A percentile compares a stretch with the other conserved stretches of the same genome.
Evolutionary conservation across 2,113 vertebrate genomes (phyloP).

Genomic region (Paramormyrops kingsleyae): DNA sequence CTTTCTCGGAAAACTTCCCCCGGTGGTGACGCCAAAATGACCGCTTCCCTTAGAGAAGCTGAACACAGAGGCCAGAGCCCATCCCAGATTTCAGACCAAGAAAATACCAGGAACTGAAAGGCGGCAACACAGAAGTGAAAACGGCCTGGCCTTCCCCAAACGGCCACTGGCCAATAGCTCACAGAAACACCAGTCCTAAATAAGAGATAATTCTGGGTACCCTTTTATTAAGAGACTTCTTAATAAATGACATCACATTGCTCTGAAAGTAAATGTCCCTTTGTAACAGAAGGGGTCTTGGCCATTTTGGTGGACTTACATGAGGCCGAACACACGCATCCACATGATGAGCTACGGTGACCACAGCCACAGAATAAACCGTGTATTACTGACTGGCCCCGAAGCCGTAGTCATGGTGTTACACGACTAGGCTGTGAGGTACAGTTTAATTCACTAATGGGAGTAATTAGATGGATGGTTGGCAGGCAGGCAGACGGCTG

Average conservation of each 20-base stretch:
- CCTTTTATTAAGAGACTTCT: neutral
- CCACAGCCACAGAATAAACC: neutral
- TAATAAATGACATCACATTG: neutral
- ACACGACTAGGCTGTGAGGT: constrained; percentile 27
- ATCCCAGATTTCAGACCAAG: constrained; percentile 1
- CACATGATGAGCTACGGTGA: neutral
- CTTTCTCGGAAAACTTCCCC: neutral
- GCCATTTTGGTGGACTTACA: neutral
- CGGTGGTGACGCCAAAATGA: neutral
- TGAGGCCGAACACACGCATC: neutral
- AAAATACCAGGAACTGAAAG: constrained; percentile 26
- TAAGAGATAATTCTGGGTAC: neutral
- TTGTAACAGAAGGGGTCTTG: neutral
- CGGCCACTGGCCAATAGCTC: neutral
- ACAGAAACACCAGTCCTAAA: neutral
- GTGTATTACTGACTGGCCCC: neutral
- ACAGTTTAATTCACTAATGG: constrained; percentile 35
- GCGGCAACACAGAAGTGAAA: constrained; percentile 39
- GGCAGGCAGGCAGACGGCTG: constrained; percentile 13
- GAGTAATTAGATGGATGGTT: neutral
- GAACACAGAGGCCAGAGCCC: constrained; percentile 25
- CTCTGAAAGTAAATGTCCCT: neutral
- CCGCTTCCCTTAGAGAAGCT: neutral
- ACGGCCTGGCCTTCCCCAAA: neutral
- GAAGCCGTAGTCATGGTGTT: neutral